A percentile compares a stretch with the other conserved stretches of the same genome.
Evolutionary conservation across 1,140 invertebrate genomes (phyloP).

Genomic region (Ceratoteleas bidentatus): DNA sequence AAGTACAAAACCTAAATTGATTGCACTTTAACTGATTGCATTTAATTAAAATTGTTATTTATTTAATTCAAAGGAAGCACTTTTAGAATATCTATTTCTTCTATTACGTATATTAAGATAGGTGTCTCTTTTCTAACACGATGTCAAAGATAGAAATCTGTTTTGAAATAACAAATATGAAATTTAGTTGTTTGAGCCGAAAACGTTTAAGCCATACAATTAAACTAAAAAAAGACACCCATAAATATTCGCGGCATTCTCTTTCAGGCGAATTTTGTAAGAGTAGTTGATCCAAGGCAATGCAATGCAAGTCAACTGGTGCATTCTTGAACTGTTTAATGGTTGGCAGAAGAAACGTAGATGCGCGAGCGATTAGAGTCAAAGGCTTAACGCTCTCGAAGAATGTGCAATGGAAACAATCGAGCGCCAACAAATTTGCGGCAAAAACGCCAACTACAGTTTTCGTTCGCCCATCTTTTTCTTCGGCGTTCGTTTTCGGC

Average conservation of each 20-base stretch:
- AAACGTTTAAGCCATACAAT: constrained; percentile 6
- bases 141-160: not conserved
- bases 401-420: constrained; percentile 32
- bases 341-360: constrained; percentile 23
- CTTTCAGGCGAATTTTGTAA: constrained; percentile 31
- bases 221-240: constrained; percentile 18
- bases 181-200: too few species aligned
- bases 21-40: too few species aligned
- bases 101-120: too few species aligned
- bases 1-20: too few species aligned
- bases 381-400: constrained; percentile 17
- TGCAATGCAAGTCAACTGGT: constrained; percentile 12
- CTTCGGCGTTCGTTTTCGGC: constrained; percentile 14
- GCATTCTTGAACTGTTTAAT: constrained; percentile 44
- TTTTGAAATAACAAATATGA: not conserved
- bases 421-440: constrained; percentile 34
- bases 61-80: too few species aligned
- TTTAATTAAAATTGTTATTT: too few species aligned
- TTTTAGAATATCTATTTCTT: too few species aligned
- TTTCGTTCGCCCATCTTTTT: constrained; percentile 13
- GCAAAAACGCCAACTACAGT: constrained; percentile 26
- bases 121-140: too few species aligned
- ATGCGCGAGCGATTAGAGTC: constrained; percentile 32
- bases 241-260: constrained; percentile 26
- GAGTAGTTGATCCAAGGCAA: constrained; percentile 17